Evolutionary conservation across 2,888 invertebrate genomes (phyloP), one percentile per base, ranked within the genome.

Genomic region (Melieria omissa): DNA sequence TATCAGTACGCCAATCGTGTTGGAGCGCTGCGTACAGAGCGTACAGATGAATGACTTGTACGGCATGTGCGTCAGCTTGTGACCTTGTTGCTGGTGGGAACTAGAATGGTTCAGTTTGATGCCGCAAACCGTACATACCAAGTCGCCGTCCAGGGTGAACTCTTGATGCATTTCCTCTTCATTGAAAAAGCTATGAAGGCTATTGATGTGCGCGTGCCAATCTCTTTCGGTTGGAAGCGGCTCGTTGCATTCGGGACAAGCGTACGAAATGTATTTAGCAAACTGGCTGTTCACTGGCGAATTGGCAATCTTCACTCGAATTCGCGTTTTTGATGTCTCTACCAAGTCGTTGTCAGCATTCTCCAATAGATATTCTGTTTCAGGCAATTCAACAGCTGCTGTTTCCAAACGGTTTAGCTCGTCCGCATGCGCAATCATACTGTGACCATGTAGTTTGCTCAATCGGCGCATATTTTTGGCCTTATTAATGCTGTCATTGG

Each of bases 171-270:
- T 6, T 4, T 73, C 62, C 0, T 66, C 47, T 8, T 71, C 65
- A 0, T 71, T 57, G 49, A 76, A 76, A 46, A 77, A 77, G 52
- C 71, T 52, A 58, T 77, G 77, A 2, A 70, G 14, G 3, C 57
- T 64, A 12, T 55, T 71, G 8, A 76, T 72, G 29, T 77, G 76
- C 4, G 54, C 47, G 49, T 72, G 71, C 77, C 77, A 77, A 1
- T 58, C 62, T 9, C 71, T 49, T 14, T 73, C 65, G 6, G 62
- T 73, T 8, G 71, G 49, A 16, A 75, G 65, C 4, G 69, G 54
- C 57, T 65, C 60, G 67, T 77, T 77, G 29, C 77, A 77, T 69
- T 74, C 77, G 0, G 77, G 77, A 54, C 77, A 77, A 16, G 75
- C 75, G 57, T 66, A 77, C 5, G 57, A 70, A 16, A 77, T 75